Evolutionary conservation across 2,888 invertebrate species (phyloP), one percentile per base, ranked within the genome.

Genomic region (Xanthorhoe spadicearia): DNA sequence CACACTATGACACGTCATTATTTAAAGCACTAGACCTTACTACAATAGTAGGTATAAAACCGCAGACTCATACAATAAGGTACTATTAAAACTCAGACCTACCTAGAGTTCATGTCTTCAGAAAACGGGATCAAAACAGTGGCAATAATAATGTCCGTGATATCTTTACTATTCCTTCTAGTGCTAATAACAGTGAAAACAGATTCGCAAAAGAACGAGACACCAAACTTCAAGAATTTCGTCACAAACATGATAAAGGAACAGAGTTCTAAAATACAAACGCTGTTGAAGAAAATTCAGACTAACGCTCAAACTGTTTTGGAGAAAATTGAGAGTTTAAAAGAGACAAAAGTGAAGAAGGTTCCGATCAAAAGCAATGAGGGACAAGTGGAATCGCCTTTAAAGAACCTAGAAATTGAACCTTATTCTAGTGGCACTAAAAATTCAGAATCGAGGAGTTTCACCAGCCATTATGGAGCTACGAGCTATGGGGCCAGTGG

Each of bases 241-340:
- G 80, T 92, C 43, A 75, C 86, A 8, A 86, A 83, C 64, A 83
- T 88, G 78, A 85, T 92, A 66, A 88, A 88, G 58, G 90, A 92
- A 50, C 92, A 92, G 69, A 91, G 89, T 69, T 77, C 79, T 0
- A 91, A 89, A 79, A 90, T 92, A 51, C 88, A 90, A 69, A 75
- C 74, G 10, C 71, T 91, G 6, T 80, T 92, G 18, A 84, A 86
- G 66, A 92, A 88, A 76, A 86, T 92, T 58, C 92, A 92, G 68
- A 83, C 75, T 0, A 92, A 90, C 61, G 90, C 92, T 13, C 86
- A 89, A 76, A 82, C 81, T 0, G 88, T 90, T 50, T 75, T 92
- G 65, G 82, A 80, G 61, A 90, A 87, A 73, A 86, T 91, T 65
- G 83, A 86, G 67, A 81, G 79, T 69, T 79, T 86, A 56, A 88